Evolutionary conservation across 2,888 invertebrate species (phyloP).

Genomic region (Tryphoninae sp.): DNA sequence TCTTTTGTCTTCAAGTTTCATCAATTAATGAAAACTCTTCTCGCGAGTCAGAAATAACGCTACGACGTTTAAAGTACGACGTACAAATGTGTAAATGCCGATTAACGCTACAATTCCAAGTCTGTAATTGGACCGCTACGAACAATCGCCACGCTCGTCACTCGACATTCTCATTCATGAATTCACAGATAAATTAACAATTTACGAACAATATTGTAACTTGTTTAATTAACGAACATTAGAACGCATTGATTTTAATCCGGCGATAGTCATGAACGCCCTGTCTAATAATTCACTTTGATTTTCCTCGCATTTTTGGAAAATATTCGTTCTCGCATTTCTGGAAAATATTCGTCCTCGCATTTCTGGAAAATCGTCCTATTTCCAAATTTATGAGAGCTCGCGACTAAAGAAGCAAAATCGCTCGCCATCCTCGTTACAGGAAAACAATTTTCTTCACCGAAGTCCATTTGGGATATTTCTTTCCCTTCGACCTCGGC

Average conservation of each 20-base stretch:
- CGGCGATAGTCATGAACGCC: constrained; percentile 3
- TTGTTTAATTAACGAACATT: neutral
- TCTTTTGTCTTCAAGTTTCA: neutral
- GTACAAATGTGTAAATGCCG: constrained; percentile 52
- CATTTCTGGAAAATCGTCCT: neutral
- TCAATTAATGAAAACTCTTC: neutral
- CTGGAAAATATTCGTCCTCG: too few species aligned
- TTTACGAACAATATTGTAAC: neutral
- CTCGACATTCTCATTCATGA: constrained; percentile 30
- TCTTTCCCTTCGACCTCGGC: constrained; percentile 21
- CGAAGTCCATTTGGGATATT: constrained; percentile 33
- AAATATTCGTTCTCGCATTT: neutral
- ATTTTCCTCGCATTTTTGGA: neutral
- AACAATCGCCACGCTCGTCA: constrained; percentile 58
- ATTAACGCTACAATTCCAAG: constrained; percentile 57
- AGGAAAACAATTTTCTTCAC: constrained; percentile 13
- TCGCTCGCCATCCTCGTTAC: neutral
- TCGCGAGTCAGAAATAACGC: constrained; percentile 22
- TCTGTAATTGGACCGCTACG: constrained; percentile 65
- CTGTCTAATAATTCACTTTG: constrained; percentile 33
- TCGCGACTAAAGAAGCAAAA: constrained; percentile 1
- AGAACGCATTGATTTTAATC: constrained; percentile 4
- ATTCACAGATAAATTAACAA: neutral
- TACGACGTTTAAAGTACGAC: constrained; percentile 17
- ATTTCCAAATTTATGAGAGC: constrained; percentile 1